These are phyloP conservation scores for Eupithecia tripunctaria DNA, from an alignment of 2,888 invertebrate genomes.

Conservation along the genomic window DNA sequence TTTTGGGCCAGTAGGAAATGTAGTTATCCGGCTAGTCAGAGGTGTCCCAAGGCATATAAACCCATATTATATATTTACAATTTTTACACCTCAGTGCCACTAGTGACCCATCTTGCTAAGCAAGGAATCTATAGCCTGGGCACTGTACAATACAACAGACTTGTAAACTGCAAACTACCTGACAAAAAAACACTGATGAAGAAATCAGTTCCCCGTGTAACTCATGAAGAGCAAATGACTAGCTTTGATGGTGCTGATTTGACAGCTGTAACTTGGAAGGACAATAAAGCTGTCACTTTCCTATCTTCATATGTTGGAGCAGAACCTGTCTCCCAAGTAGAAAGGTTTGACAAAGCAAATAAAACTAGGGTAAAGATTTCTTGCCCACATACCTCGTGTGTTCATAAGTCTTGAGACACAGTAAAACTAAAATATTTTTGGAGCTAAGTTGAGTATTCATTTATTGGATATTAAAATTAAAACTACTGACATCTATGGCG, in stretches of 20 bases:
- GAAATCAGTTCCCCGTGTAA: constrained; percentile 48
- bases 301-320: constrained; percentile 37
- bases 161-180: constrained; percentile 49
- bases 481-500: too few relatives aligned
- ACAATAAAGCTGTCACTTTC: constrained; percentile 54
- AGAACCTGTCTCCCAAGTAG: too few relatives aligned
- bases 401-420: too few relatives aligned
- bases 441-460: too few relatives aligned
- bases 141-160: neutral
- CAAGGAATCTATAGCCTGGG: constrained; percentile 46
- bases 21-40: constrained; percentile 43
- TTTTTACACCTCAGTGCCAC: constrained; percentile 51
- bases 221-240: constrained; percentile 52
- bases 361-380: too few relatives aligned
- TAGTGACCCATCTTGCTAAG: constrained; percentile 49
- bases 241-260: constrained; percentile 52
- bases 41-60: constrained; percentile 44
- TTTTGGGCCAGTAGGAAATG: constrained; percentile 50
- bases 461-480: too few relatives aligned
- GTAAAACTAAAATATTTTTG: too few relatives aligned
- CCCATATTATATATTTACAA: constrained; percentile 46
- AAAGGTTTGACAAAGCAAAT: too few relatives aligned
- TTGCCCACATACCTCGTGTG: too few relatives aligned
- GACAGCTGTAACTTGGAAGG: constrained; percentile 52
- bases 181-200: constrained; percentile 45